These are phyloP conservation scores for Trichopoda pennipes DNA, from an alignment of 2,888 invertebrate genomes.

Conservation along the genomic window DNA sequence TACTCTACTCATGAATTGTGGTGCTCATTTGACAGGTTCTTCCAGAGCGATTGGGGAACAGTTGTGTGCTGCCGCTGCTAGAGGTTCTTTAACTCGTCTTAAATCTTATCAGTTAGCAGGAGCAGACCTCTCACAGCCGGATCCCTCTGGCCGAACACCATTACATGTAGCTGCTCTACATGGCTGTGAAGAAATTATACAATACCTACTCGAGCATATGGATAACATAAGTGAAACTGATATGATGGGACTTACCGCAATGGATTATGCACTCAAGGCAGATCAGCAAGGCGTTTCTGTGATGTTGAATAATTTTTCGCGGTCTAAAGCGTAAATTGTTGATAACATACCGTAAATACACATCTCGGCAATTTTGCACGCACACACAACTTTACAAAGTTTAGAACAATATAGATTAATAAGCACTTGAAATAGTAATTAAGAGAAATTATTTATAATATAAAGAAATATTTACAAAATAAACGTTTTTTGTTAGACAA, in stretches of 20 bases:
- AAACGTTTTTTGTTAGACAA: background rate
- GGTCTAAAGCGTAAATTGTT: background rate
- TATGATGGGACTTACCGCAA: slow-evolving; percentile 83
- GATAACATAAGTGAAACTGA: slow-evolving; percentile 81
- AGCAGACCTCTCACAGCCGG: slow-evolving; percentile 84
- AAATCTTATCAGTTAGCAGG: slow-evolving; percentile 86
- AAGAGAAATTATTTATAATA: background rate
- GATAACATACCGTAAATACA: no score
- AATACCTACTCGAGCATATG: slow-evolving; percentile 82
- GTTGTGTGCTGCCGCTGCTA: slow-evolving; percentile 85
- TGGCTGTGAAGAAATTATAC: slow-evolving; percentile 81
- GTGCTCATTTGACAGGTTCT: slow-evolving; percentile 86
- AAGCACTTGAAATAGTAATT: background rate
- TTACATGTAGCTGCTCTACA: slow-evolving; percentile 86
- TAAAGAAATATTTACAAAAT: slow-evolving; percentile 6
- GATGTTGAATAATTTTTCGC: slow-evolving; percentile 64
- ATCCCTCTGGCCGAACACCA: slow-evolving; percentile 85
- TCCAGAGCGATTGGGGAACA: slow-evolving; percentile 85
- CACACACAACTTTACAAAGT: background rate
- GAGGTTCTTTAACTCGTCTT: slow-evolving; percentile 83
- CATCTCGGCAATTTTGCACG: background rate
- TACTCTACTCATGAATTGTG: slow-evolving; percentile 86
- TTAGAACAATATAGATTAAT: background rate
- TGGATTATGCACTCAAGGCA: slow-evolving; percentile 82
- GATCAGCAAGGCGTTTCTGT: slow-evolving; percentile 69